Base-by-base conservation (phyloP, 2,113 vertebrate species). In the Abramis brama region DNA sequence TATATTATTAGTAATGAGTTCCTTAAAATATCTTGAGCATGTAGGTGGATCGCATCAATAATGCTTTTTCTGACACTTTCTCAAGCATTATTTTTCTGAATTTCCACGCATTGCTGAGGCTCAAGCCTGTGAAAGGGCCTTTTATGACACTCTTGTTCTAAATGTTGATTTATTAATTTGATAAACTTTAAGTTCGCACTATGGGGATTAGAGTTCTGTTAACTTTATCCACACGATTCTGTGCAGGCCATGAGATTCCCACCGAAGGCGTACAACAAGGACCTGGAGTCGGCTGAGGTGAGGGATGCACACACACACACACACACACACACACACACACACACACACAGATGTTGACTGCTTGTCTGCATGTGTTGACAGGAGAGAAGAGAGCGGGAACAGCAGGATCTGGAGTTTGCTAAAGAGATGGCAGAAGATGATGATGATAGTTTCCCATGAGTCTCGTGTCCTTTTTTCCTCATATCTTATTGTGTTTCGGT, bases 361-460 rank as follows among this genome's bases (percentile, higher is more conserved):
- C 21, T 17, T 2, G 17, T 81, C 23, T n/a, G 19, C 77, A 82
- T 52, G 9, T 76, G 30, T 76, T 25, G 0, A 43, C 93, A 99
- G 98, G 98, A 99, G 89, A 97, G 98, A 87, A 94, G 98, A 45
- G 98, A 99, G 87, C 94, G 98, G 0, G 98, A 99, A 91, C 98
- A 99, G 93, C 98, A 99, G 90, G 98, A 99, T 91, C 93, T 99
- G 94, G 98, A 99, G 92, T 99, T 99, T 0, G 98, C 98, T 19
- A 99, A 99, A 94, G 98, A 99, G 93, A 99, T 99, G 98, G 98
- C 97, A 0, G 98, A 99, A 90, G 98, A 99, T 0, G 98, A 99
- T 0, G 98, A 99, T 0, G 98, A 99, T 1, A 98, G 97, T 87
- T 99, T 99, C 87, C 98, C 98, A 0, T 99, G 94, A 98, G 84